These are phyloP conservation scores for Drosophila lini DNA, from an alignment of 1,140 invertebrate genomes.

Conservation along the genomic window DNA sequence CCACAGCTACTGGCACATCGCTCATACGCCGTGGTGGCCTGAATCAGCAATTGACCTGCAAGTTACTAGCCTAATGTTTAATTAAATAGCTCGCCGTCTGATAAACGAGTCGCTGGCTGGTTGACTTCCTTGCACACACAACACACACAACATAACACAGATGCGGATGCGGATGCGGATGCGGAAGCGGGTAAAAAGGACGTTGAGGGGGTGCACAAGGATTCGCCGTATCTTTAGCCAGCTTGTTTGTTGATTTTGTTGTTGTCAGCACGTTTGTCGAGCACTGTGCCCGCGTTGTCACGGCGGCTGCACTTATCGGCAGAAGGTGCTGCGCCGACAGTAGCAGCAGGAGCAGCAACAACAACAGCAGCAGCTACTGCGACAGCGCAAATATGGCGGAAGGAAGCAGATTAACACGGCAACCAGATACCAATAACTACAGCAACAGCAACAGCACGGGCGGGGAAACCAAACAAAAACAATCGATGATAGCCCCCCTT, in stretches of 20 bases:
- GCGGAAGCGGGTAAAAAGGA: neutral
- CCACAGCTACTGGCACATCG: slow-evolving; percentile 21
- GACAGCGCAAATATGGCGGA: slow-evolving; percentile 66
- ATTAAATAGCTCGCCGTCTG: slow-evolving; percentile 52
- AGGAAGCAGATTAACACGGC: slow-evolving; percentile 73
- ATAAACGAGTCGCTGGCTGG: slow-evolving; percentile 47
- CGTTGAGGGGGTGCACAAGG: neutral
- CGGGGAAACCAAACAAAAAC: slow-evolving; percentile 39
- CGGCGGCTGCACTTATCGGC: slow-evolving; percentile 56
- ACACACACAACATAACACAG: neutral
- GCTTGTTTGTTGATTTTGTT: slow-evolving; percentile 62
- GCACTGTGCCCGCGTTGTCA: slow-evolving; percentile 33
- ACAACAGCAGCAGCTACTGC: neutral
- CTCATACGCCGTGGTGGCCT: slow-evolving; percentile 31
- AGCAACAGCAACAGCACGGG: slow-evolving; percentile 28
- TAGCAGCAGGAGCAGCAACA: neutral
- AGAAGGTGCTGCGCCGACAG: slow-evolving; percentile 39
- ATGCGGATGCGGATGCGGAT: neutral
- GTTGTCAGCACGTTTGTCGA: slow-evolving; percentile 59
- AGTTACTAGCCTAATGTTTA: slow-evolving; percentile 52
- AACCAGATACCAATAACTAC: slow-evolving; percentile 68
- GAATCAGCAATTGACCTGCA: slow-evolving; percentile 32
- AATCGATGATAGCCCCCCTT: slow-evolving; percentile 35
- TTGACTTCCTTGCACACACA: slow-evolving; percentile 12
- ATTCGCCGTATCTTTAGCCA: slow-evolving; percentile 22